Conservation (phyloP, 2,113 vertebrate species). For the Pholis gunnellus region DNA sequence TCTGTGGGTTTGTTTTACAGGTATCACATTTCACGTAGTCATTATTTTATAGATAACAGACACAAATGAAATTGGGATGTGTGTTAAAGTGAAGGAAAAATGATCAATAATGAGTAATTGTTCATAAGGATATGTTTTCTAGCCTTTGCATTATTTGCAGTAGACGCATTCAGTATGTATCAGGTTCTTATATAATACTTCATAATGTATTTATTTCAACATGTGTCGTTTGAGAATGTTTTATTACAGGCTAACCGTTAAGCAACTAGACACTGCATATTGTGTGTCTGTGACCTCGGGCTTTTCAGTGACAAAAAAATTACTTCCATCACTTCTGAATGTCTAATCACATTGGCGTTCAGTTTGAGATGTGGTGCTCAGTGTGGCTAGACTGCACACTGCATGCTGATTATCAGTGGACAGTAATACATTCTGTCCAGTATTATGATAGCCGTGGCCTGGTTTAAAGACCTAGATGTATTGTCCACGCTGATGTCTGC, state of each 20-base stretch:
- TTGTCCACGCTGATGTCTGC: conserved; percentile 65
- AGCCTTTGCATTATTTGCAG: not conserved
- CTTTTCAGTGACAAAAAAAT: conserved; percentile 48
- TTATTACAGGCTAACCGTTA: conserved; percentile 28
- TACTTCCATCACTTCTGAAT: conserved; percentile 24
- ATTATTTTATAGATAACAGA: not conserved
- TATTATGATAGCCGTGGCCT: conserved; percentile 44
- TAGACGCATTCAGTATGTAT: conserved; percentile 11
- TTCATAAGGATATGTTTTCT: not conserved
- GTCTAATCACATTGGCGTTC: conserved; percentile 51
- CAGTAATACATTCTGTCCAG: conserved; percentile 58
- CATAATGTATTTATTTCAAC: conserved; percentile 7
- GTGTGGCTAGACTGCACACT: conserved; percentile 38
- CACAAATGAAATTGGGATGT: not conserved
- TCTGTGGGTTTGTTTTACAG: not conserved
- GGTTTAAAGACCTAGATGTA: conserved; percentile 59
- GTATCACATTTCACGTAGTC: not conserved
- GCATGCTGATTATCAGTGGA: conserved; percentile 55
- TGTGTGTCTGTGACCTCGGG: conserved; percentile 41
- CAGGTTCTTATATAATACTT: not conserved
- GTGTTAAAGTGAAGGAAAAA: not conserved
- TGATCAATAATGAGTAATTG: not conserved
- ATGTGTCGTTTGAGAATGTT: conserved; percentile 22
- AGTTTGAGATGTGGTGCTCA: conserved; percentile 42
- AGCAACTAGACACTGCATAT: conserved; percentile 31